Evolutionary conservation across 2,797 vertebrate genomes (phyloP).

Genomic region (Propithecus perrieri): DNA sequence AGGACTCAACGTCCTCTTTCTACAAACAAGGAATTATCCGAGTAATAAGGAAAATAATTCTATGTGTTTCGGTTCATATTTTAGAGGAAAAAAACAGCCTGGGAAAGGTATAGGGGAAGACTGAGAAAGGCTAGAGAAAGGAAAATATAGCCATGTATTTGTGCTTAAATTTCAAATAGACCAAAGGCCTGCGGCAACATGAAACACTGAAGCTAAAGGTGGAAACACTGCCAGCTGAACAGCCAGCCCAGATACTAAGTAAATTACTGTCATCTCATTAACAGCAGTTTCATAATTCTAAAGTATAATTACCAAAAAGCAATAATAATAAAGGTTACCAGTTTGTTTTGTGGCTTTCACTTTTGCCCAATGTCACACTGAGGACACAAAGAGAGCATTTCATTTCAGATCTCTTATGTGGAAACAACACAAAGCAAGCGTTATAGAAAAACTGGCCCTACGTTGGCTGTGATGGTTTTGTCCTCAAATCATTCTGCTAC

Average conservation of each 20-base stretch:
- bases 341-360: background rate
- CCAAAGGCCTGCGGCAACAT: background rate
- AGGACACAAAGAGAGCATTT: conserved; percentile 4
- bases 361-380: background rate
- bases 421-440: background rate
- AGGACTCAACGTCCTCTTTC: background rate
- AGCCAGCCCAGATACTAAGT: background rate
- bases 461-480: background rate
- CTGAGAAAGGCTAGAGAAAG: background rate
- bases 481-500: background rate
- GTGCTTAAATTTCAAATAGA: background rate
- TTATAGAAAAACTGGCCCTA: background rate
- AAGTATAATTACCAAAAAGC: background rate
- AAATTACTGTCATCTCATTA: background rate
- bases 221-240: background rate
- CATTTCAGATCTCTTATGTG: background rate
- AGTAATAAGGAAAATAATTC: background rate
- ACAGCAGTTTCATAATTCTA: background rate
- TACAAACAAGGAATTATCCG: background rate
- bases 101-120: background rate
- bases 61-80: background rate
- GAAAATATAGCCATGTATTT: background rate
- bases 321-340: background rate
- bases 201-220: background rate
- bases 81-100: background rate